phyloP scores from a whole-genome alignment of 1,140 invertebrate genomes.

The Drosophila pandora region DNA sequence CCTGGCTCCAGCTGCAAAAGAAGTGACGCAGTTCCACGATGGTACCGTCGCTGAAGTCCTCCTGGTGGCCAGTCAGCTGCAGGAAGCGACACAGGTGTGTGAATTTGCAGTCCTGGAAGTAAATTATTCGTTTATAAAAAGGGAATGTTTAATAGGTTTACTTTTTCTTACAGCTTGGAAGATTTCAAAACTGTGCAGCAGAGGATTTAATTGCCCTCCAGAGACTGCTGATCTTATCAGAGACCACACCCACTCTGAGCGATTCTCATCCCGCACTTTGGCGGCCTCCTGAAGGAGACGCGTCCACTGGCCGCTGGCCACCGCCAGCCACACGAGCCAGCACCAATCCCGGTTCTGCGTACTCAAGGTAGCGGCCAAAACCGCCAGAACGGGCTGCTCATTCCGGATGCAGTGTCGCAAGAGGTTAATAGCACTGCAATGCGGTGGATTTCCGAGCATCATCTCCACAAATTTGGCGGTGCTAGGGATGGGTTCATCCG shows the following conservation, averaged over 20 bases:
- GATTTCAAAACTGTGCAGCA: constrained; percentile 85
- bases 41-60: constrained; percentile 63
- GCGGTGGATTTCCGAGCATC: constrained; percentile 40
- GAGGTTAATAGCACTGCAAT: constrained; percentile 83
- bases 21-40: constrained; percentile 71
- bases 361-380: constrained; percentile 84
- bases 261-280: constrained; percentile 29
- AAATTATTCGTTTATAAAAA: not conserved
- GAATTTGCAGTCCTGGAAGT: constrained; percentile 55
- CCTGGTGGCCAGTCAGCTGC: constrained; percentile 56
- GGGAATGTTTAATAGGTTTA: not conserved
- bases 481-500: constrained; percentile 44
- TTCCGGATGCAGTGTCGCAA: constrained; percentile 75
- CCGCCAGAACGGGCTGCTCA: constrained; percentile 84
- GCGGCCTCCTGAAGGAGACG: constrained; percentile 43
- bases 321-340: constrained; percentile 86
- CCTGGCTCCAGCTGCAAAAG: constrained; percentile 70
- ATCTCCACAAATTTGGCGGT: constrained; percentile 55
- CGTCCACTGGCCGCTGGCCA: constrained; percentile 80
- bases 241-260: constrained; percentile 52
- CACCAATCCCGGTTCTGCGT: constrained; percentile 77
- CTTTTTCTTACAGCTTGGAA: constrained; percentile 83
- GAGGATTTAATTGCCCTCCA: constrained; percentile 82
- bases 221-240: constrained; percentile 83
- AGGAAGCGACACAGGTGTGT: constrained; percentile 69